Evolutionary conservation across 2,113 vertebrate species (phyloP).

Genomic region (Scalopus aquaticus): DNA sequence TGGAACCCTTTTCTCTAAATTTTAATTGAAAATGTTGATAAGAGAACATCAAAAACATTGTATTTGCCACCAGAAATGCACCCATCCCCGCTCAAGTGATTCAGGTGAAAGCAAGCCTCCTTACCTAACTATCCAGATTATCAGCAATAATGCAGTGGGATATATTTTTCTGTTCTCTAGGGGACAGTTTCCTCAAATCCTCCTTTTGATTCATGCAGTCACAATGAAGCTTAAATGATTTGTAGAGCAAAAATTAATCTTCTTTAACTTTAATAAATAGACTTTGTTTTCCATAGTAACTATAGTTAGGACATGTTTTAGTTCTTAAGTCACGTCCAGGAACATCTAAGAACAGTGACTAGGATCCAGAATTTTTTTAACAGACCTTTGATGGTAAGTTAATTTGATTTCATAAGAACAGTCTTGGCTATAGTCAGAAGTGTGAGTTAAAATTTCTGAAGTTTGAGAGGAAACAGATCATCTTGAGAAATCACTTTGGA

Average conservation of each 20-base stretch:
- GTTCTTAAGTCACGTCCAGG: constrained; percentile 49
- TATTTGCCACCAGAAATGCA: background rate
- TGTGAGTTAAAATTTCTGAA: constrained; percentile 66
- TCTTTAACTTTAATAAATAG: constrained; percentile 56
- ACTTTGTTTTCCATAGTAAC: constrained; percentile 60
- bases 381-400: constrained; percentile 56
- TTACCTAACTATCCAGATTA: background rate
- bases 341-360: constrained; percentile 64
- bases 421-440: constrained; percentile 57
- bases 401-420: constrained; percentile 61
- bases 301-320: constrained; percentile 51
- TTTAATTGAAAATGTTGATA: background rate
- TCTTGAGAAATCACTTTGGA: constrained; percentile 58
- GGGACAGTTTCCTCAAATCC: background rate
- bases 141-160: background rate
- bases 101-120: background rate
- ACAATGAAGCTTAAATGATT: constrained; percentile 25
- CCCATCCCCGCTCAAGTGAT: background rate
- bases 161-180: background rate
- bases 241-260: constrained; percentile 41
- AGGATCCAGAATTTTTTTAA: constrained; percentile 36
- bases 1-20: background rate
- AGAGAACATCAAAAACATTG: background rate
- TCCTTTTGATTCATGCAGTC: background rate
- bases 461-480: constrained; percentile 78